These are phyloP conservation scores for Acronicta aceris DNA, from an alignment of 2,888 invertebrate species.

Conservation along the genomic window DNA sequence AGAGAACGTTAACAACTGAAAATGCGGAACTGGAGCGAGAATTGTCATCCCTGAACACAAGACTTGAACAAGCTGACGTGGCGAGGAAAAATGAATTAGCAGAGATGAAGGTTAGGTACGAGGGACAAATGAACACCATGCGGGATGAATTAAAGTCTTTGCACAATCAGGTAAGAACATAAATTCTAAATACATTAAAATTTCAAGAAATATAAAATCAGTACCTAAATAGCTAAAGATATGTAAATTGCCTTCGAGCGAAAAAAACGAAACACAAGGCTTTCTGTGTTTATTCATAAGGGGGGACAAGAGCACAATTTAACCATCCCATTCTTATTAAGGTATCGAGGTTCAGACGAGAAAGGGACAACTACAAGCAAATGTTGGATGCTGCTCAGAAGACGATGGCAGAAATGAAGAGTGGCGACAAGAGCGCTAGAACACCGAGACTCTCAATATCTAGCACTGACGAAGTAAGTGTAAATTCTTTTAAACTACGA, in stretches of 20 bases:
- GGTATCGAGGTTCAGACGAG: constrained; percentile 94
- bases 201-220: no score
- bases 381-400: constrained; percentile 96
- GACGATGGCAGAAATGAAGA: constrained; percentile 93
- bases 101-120: constrained; percentile 95
- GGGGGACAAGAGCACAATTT: neutral
- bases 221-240: no score
- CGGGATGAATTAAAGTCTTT: constrained; percentile 95
- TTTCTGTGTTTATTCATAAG: neutral
- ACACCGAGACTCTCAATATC: constrained; percentile 91
- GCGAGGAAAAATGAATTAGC: constrained; percentile 93
- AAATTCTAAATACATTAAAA: no score
- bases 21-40: constrained; percentile 93
- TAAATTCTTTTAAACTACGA: neutral
- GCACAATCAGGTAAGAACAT: constrained; percentile 91
- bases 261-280: no score
- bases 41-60: constrained; percentile 91
- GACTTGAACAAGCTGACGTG: constrained; percentile 92
- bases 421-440: constrained; percentile 83
- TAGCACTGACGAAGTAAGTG: constrained; percentile 92
- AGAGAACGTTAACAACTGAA: constrained; percentile 93
- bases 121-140: constrained; percentile 94
- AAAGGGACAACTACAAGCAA: constrained; percentile 96
- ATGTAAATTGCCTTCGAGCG: no score
- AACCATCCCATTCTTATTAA: constrained; percentile 45